These are phyloP conservation scores for Poecilobothrus nobilitatus DNA, from an alignment of 2,888 invertebrate species.

Conservation along the genomic window DNA sequence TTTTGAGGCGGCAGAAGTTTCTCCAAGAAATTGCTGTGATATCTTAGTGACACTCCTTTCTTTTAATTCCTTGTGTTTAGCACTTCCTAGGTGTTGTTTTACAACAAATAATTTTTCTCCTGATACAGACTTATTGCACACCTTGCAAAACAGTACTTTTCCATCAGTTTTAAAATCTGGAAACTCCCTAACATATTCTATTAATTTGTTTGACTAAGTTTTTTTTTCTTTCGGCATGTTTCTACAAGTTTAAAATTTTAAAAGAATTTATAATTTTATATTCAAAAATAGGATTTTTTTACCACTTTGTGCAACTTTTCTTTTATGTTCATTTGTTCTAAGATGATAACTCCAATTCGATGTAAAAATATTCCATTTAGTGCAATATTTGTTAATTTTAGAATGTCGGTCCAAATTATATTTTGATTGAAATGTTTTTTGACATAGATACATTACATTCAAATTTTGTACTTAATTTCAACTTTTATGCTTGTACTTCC, in stretches of 20 bases:
- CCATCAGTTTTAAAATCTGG: constrained; percentile 17
- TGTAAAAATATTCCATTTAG: no score
- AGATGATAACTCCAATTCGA: no score
- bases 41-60: constrained; percentile 1
- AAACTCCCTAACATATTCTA: constrained; percentile 14
- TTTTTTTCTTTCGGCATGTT: constrained; percentile 14
- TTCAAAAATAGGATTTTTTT: constrained; percentile 10
- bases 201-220: constrained; percentile 2
- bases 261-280: constrained; percentile 7
- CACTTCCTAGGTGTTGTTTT: constrained; percentile 13
- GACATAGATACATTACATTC: no score
- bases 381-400: no score
- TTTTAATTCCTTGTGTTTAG: constrained; percentile 14
- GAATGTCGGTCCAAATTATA: no score
- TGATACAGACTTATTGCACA: constrained; percentile 14
- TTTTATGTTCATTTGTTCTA: no score
- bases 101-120: constrained; percentile 12
- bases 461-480: no score
- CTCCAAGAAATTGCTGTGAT: constrained; percentile 12
- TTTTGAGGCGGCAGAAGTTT: constrained; percentile 3
- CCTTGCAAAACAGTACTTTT: constrained; percentile 15
- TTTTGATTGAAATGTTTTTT: no score
- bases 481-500: no score
- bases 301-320: no score
- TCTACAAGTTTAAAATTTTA: constrained; percentile 6